These are phyloP conservation scores for Chrysemys picta DNA, from an alignment of 2,113 vertebrate genomes.

Conservation along the genomic window DNA sequence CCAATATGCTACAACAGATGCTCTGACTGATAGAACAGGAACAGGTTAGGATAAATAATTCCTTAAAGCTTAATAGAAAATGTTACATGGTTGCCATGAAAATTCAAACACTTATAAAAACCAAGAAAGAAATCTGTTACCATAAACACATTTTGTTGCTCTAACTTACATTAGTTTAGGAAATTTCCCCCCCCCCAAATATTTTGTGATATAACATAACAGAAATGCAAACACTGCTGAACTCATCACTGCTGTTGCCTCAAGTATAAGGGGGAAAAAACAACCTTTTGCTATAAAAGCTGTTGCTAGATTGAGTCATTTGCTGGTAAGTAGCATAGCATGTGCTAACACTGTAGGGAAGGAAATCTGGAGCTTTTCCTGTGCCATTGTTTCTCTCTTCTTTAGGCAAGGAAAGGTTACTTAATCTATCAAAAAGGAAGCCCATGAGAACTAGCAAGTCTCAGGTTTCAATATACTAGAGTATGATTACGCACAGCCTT, in stretches of 20 bases:
- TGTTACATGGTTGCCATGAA: background rate
- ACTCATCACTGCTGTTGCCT: accelerated
- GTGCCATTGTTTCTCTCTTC: background rate
- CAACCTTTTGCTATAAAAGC: accelerated
- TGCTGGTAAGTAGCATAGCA: background rate
- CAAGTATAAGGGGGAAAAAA: background rate
- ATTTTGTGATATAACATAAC: background rate
- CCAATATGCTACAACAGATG: accelerated
- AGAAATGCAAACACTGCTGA: background rate
- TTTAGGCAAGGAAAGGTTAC: background rate
- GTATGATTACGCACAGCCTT: accelerated
- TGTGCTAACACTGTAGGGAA: background rate
- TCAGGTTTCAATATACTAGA: background rate
- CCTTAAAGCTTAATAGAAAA: background rate
- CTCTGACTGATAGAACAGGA: accelerated
- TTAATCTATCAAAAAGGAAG: background rate
- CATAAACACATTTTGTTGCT: background rate
- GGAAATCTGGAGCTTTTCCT: background rate
- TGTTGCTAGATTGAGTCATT: background rate
- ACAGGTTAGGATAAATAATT: background rate
- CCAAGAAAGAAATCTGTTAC: background rate
- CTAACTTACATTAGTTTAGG: background rate
- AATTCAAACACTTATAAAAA: background rate
- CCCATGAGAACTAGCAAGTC: background rate
- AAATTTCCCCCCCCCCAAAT: background rate